phyloP scores from a whole-genome alignment of 1,140 invertebrate genomes.

The Bombus terrestris region DNA sequence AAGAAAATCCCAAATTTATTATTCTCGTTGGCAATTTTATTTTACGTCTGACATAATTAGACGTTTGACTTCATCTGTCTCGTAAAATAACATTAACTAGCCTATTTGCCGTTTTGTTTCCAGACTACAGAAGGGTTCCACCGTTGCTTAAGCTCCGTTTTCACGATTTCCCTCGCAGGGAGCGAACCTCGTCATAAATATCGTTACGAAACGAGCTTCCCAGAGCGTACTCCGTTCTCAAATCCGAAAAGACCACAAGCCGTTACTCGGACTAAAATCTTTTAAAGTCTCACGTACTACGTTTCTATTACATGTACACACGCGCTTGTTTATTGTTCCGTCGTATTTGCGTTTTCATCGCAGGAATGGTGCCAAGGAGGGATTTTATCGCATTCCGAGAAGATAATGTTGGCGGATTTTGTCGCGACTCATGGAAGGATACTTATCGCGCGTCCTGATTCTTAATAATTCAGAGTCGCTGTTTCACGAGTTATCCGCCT shows the following conservation, averaged over 20 bases:
- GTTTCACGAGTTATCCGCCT: too few relatives aligned
- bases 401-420: slow-evolving; percentile 8
- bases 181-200: slow-evolving; percentile 49
- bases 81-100: slow-evolving; percentile 18
- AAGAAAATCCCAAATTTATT: neutral
- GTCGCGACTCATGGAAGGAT: neutral
- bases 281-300: neutral
- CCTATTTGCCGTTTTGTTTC: slow-evolving; percentile 28
- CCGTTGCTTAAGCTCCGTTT: neutral
- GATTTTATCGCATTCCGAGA: neutral
- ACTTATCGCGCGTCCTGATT: slow-evolving; percentile 4
- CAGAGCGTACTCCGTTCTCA: neutral
- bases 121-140: neutral
- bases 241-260: slow-evolving; percentile 37
- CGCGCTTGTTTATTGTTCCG: neutral
- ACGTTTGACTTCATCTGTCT: neutral
- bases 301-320: neutral
- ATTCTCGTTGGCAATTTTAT: neutral
- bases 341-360: slow-evolving; percentile 9
- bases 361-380: neutral
- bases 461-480: neutral
- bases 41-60: neutral
- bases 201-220: slow-evolving; percentile 43
- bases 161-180: neutral
- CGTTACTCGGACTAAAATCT: slow-evolving; percentile 56